Conservation (phyloP, 53 echinoderm and acorn worm species). For the Henricia sp. region DNA sequence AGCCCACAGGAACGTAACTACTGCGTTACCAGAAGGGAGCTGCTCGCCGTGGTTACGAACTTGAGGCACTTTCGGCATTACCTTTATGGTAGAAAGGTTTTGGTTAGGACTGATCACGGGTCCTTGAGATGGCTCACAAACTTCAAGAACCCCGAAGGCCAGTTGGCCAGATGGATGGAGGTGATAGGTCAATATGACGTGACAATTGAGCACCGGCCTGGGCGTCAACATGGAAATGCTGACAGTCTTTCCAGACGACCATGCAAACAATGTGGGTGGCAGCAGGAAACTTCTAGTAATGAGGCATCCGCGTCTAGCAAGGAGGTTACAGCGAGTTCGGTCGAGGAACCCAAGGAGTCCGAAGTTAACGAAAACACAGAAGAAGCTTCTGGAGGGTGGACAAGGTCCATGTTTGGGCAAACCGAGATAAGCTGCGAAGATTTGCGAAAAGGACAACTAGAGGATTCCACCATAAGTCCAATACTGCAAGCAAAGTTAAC, state of each 20-base stretch:
- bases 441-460: constrained; percentile 35
- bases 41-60: constrained; percentile 15
- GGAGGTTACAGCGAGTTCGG: background rate
- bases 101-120: constrained; percentile 52
- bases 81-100: constrained; percentile 38
- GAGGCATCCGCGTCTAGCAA: background rate
- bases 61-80: constrained; percentile 52
- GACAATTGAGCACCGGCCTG: constrained; percentile 30
- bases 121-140: constrained; percentile 54
- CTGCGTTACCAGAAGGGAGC: constrained; percentile 45
- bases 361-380: background rate
- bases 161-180: constrained; percentile 56
- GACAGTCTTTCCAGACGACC: constrained; percentile 41
- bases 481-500: constrained; percentile 13
- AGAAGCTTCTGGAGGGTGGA: background rate
- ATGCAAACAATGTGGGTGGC: constrained; percentile 58
- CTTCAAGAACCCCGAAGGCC: constrained; percentile 49
- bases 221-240: constrained; percentile 38
- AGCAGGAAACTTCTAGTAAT: background rate
- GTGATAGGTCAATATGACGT: constrained; percentile 39
- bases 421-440: constrained; percentile 9
- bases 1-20: constrained; percentile 42
- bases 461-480: constrained; percentile 10
- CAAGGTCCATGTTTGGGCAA: background rate
- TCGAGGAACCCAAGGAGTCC: too few relatives aligned